Base-by-base conservation (phyloP, 2,888 invertebrate species). In the Drosophila phalerata region DNA sequence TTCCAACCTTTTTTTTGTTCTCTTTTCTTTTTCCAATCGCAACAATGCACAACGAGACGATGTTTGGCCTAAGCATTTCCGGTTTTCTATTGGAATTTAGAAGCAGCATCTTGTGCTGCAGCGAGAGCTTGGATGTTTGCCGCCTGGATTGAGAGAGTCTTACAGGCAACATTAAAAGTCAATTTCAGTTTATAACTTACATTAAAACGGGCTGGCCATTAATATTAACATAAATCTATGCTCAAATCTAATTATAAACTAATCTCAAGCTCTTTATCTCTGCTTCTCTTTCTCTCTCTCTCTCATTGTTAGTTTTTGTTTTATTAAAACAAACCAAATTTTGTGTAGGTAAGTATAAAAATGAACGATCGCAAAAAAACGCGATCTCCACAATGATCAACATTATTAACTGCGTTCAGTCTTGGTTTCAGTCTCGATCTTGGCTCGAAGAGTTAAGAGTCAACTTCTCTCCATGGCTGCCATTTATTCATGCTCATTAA, bases 401-500 rank as follows among this genome's bases (percentile, higher is more conserved):
- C 80, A 74, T 74, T 70, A 81, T 78, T 70, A 78, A 70, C 67
- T 68, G 69, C 37, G 61, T 47, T 64, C 43, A 51, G 61, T 42
- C 22, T 32, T 15, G 32, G 42, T 37, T 52, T 57, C 42, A 40
- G 51, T 30, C 53, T 70, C 55, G 34, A 47, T 37, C 49, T 63
- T 48, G 48, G 49, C 49, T 32, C 4, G 1, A 25, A 48, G 17
- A 30, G 15, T 15, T 15, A 9, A 47, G 45, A 47, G 28, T 8
- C 28, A 10, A 28, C 15, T n/a, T 13, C 28, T 19, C 22, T n/a
- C n/a, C 56, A 45, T 28, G 65, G 74, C 78, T 75, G 85, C 83
- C 89, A 87, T 87, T 87, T 87, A 85, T 89, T 85, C 81, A 85
- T 80, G 85, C 85, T 89, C 89, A 86, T 86, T 86, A 89, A 86